These are phyloP conservation scores for Nesogale talazaci DNA, from an alignment of 2,113 vertebrate species.

Conservation along the genomic window DNA sequence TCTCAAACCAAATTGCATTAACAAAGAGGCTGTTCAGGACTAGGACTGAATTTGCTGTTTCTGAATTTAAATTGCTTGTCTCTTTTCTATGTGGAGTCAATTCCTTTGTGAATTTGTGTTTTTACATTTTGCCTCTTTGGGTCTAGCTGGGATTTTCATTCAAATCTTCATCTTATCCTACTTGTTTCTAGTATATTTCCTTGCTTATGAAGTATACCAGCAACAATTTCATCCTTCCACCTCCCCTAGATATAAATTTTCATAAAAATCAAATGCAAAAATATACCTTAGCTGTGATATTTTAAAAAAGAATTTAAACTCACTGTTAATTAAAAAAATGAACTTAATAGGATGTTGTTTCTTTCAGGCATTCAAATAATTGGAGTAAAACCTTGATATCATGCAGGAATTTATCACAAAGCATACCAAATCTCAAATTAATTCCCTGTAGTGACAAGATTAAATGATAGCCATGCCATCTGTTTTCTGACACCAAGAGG, in stretches of 20 bases:
- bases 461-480: constrained; percentile 51
- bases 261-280: constrained; percentile 39
- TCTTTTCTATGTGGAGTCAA: neutral
- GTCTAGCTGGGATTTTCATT: neutral
- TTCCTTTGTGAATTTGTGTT: neutral
- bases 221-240: constrained; percentile 15
- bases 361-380: constrained; percentile 47
- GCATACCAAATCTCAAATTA: constrained; percentile 52
- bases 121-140: neutral
- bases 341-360: constrained; percentile 52
- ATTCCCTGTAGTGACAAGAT: constrained; percentile 45
- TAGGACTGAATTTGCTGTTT: neutral
- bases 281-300: constrained; percentile 49
- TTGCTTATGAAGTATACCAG: constrained; percentile 32
- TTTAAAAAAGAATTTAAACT: constrained; percentile 59
- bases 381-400: constrained; percentile 35
- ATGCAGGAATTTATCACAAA: constrained; percentile 56
- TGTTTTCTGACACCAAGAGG: constrained; percentile 48
- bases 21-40: neutral
- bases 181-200: neutral
- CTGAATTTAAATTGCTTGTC: neutral
- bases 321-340: constrained; percentile 47
- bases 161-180: neutral
- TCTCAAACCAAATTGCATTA: neutral
- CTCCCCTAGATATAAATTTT: constrained; percentile 53